Base-by-base conservation (phyloP, 2,888 invertebrate genomes). In the Ferrisia virgata region DNA sequence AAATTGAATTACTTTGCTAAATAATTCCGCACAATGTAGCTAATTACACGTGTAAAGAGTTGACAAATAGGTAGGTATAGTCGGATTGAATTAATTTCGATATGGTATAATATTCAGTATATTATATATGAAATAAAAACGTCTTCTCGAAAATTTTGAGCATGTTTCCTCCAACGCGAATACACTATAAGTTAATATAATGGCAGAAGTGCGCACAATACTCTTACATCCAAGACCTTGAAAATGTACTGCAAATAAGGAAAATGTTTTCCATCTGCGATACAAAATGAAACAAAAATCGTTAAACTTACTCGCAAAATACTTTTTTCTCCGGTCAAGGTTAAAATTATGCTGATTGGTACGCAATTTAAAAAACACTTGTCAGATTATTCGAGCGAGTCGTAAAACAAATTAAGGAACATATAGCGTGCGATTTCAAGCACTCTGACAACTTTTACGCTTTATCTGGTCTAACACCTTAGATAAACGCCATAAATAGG, bases 171-270 rank as follows among this genome's bases (percentile, higher is more conserved):
- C 47, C 47, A 64, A 28, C 64, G 64, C 72, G 36, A 72, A 72
- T n/a, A n/a, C n/a, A n/a, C n/a, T n/a, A n/a, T n/a, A n/a, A n/a
- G 53, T 53, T 39, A 53, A 53, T 76, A 69, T 11, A 28, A 28
- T 18, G 25, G 36, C 36, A 36, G 72, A n/a, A n/a, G n/a, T n/a
- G n/a, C 36, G 72, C 72, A 36, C 72, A 76, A 22, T 76, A 9
- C 72, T 36, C 33, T 36, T 36, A 36, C 9, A 36, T 15, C n/a
- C 36, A 18, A 36, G 72, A 76, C 72, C 72, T 76, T 76, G 72
- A 76, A 76, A 76, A 36, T 76, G 9, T 11, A 36, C 72, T 76
- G 36, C 36, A 76, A 76, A 76, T 33, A 76, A 76, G 72, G 72
- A 18, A 36, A 76, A 36, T 15, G 0, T 18, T 11, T 28, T 28